phyloP scores from a whole-genome alignment of 2,888 invertebrate species.

The Serripes groenlandicus region DNA sequence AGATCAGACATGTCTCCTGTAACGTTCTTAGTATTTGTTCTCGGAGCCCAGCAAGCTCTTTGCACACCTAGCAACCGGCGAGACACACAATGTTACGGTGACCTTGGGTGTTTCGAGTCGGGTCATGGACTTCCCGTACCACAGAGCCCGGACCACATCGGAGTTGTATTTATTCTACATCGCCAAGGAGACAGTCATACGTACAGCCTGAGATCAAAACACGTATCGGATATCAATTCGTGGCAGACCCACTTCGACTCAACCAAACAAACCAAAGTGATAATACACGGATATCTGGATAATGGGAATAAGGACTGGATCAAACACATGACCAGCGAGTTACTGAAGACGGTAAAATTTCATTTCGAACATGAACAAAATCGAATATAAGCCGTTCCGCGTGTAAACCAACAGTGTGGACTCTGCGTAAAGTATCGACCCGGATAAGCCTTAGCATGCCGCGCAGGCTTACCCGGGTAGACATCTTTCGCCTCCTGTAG shows the following conservation, averaged over 20 bases:
- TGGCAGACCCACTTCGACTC: constrained; percentile 46
- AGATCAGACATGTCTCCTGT: background rate
- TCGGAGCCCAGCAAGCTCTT: background rate
- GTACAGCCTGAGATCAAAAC: constrained; percentile 22
- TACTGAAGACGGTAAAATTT: constrained; percentile 65
- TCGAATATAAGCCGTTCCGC: no score
- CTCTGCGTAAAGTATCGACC: no score
- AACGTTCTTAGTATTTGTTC: background rate
- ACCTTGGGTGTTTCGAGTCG: constrained; percentile 49
- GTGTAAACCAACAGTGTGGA: no score
- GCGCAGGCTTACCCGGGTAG: no score
- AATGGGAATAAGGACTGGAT: constrained; percentile 59
- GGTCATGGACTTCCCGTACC: constrained; percentile 43
- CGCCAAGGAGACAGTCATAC: constrained; percentile 3
- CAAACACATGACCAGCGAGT: constrained; percentile 47
- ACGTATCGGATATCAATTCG: constrained; percentile 7
- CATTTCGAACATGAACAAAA: no score
- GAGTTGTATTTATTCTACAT: constrained; percentile 37
- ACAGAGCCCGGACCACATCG: constrained; percentile 25
- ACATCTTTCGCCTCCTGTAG: no score
- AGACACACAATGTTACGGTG: constrained; percentile 38
- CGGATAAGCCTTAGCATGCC: no score
- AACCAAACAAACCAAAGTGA: constrained; percentile 45
- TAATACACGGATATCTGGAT: constrained; percentile 71
- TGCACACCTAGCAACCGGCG: background rate